Conservation (phyloP, 1,140 invertebrate genomes). For the Drosophila simulans region DNA sequence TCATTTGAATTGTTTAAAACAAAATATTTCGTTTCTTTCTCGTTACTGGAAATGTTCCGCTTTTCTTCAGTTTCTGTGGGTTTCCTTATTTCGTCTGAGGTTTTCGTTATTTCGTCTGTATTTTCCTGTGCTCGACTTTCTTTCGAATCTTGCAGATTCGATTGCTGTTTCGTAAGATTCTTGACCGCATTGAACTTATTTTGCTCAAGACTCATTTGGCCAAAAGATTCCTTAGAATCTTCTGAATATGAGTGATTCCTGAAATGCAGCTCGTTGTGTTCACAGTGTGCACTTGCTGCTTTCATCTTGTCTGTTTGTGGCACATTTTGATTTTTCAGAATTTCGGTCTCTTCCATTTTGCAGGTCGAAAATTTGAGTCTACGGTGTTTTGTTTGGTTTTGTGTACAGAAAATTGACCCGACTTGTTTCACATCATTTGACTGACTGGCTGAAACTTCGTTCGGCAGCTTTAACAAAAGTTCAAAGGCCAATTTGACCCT, state of each 20-base stretch:
- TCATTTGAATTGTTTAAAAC: neutral
- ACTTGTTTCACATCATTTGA: slow-evolving; percentile 18
- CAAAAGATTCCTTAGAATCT: neutral
- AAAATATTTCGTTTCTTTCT: too few species aligned
- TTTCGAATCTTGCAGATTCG: neutral
- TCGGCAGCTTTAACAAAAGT: slow-evolving; percentile 14
- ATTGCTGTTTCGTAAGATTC: too few species aligned
- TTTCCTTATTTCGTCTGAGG: too few species aligned
- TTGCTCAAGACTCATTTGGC: too few species aligned
- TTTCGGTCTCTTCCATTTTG: slow-evolving; percentile 19
- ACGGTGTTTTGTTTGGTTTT: neutral
- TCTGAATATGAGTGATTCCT: neutral
- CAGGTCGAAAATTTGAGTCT: slow-evolving; percentile 1
- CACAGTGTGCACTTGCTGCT: slow-evolving; percentile 7
- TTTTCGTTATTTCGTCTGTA: neutral
- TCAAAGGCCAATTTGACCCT: slow-evolving; percentile 32
- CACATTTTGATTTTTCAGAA: neutral
- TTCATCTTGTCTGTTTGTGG: slow-evolving; percentile 1
- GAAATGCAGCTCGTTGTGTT: neutral
- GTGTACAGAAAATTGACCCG: slow-evolving; percentile 12
- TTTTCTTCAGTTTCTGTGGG: neutral
- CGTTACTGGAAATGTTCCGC: neutral
- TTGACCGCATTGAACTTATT: neutral
- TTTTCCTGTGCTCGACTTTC: neutral
- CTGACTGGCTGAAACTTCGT: slow-evolving; percentile 3